Evolutionary conservation across 2,888 invertebrate genomes (phyloP).

Genomic region (Phengaris arion): DNA sequence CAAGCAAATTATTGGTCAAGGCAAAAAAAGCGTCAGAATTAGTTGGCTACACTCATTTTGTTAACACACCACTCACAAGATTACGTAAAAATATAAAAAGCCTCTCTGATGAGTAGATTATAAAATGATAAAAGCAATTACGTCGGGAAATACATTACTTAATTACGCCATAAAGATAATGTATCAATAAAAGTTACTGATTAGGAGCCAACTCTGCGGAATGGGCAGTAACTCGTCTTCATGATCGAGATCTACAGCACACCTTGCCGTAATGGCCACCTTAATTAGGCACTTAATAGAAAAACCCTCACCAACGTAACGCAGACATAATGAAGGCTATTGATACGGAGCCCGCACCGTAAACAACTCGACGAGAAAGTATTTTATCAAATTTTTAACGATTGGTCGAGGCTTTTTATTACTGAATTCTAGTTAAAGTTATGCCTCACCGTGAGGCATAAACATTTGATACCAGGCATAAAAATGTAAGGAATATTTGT

Average conservation of each 20-base stretch:
- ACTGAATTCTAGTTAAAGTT: constrained; percentile 14
- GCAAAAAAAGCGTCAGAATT: too few species aligned
- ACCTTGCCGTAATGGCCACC: constrained; percentile 43
- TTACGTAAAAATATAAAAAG: constrained; percentile 2
- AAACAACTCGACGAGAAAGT: constrained; percentile 11
- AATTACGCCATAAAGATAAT: constrained; percentile 28
- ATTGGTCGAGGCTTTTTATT: constrained; percentile 17
- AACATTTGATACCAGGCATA: not conserved
- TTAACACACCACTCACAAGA: too few species aligned
- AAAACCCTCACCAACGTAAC: constrained; percentile 44
- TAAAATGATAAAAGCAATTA: constrained; percentile 19
- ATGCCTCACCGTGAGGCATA: constrained; percentile 8
- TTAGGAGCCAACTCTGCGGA: constrained; percentile 38
- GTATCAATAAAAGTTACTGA: constrained; percentile 32
- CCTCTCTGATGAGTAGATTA: not conserved
- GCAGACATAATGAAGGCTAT: constrained; percentile 26
- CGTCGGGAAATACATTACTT: constrained; percentile 6
- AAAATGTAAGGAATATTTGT: not conserved
- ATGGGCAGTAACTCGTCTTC: constrained; percentile 41
- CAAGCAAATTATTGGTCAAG: too few species aligned
- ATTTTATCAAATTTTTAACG: constrained; percentile 23
- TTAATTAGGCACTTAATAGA: constrained; percentile 58
- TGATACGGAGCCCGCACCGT: not conserved
- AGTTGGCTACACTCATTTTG: not conserved
- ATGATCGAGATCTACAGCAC: constrained; percentile 38